phyloP scores from a whole-genome alignment of 2,797 vertebrate species.

The Aeoliscus strigatus region DNA sequence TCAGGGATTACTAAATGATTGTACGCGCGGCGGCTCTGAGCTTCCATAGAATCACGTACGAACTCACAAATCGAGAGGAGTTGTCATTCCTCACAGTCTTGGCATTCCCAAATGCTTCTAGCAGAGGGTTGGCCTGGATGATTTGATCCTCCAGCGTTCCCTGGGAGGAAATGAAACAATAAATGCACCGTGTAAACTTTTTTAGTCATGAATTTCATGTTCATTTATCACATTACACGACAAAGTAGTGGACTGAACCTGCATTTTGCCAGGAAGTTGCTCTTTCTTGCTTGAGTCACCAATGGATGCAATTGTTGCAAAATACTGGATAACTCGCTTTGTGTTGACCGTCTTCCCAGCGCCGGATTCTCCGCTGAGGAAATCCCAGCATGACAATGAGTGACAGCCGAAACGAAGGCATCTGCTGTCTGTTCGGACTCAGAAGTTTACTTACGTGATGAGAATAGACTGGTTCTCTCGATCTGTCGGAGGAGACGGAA shows the following conservation, averaged over 20 bases:
- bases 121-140: conserved; percentile 94
- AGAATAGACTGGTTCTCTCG: conserved; percentile 97
- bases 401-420: too few relatives aligned
- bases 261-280: too few relatives aligned
- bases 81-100: conserved; percentile 95
- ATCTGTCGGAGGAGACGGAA: conserved; percentile 78
- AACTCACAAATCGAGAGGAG: conserved; percentile 92
- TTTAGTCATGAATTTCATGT: too few relatives aligned
- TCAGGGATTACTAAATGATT: too few relatives aligned
- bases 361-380: conserved; percentile 99
- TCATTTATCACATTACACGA: too few relatives aligned
- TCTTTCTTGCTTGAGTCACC: conserved; percentile 93
- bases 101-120: conserved; percentile 94
- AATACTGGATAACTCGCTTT: conserved; percentile 99
- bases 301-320: conserved; percentile 96
- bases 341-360: conserved; percentile 99
- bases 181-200: too few relatives aligned
- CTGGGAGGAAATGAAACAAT: conserved; percentile 56
- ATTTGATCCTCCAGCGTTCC: conserved; percentile 95
- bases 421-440: too few relatives aligned
- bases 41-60: not conserved
- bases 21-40: not conserved
- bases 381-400: conserved; percentile 64
- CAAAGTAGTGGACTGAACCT: too few relatives aligned
- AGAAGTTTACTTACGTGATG: conserved; percentile 97